These are phyloP conservation scores for Rhegmatorhina hoffmannsi DNA, from an alignment of 2,113 vertebrate species.

Conservation along the genomic window DNA sequence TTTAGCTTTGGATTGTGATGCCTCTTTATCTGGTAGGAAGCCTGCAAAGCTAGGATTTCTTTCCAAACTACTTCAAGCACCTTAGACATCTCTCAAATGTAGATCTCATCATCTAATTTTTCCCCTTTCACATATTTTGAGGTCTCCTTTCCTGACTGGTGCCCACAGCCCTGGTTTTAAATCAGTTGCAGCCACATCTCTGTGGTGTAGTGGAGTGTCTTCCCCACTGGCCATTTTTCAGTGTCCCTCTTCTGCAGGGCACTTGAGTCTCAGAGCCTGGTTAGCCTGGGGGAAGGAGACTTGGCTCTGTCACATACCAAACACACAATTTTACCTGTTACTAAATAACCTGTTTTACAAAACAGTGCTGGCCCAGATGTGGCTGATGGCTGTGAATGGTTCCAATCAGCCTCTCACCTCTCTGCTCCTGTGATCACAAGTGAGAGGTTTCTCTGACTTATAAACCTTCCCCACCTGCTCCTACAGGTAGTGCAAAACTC, in stretches of 20 bases:
- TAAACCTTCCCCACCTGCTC: neutral
- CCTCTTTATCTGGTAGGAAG: neutral
- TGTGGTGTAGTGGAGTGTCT: neutral
- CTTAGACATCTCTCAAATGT: neutral
- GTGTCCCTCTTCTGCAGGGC: neutral
- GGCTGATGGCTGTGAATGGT: neutral
- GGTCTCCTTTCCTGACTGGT: neutral
- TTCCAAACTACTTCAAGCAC: neutral
- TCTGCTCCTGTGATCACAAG: neutral
- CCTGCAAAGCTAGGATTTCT: neutral
- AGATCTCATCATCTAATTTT: neutral
- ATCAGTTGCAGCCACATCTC: neutral
- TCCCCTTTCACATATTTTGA: neutral
- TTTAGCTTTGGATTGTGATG: neutral
- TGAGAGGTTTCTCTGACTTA: neutral
- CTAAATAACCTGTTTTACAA: neutral
- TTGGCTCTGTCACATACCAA: neutral
- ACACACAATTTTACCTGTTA: neutral
- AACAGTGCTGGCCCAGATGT: neutral
- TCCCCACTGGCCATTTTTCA: neutral
- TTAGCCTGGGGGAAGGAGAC: neutral
- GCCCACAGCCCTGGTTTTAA: neutral
- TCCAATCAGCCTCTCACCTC: neutral
- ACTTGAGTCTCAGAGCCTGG: neutral
- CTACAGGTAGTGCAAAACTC: neutral